Conservation (phyloP, 2,888 invertebrate species). For the Encarsia formosa region DNA sequence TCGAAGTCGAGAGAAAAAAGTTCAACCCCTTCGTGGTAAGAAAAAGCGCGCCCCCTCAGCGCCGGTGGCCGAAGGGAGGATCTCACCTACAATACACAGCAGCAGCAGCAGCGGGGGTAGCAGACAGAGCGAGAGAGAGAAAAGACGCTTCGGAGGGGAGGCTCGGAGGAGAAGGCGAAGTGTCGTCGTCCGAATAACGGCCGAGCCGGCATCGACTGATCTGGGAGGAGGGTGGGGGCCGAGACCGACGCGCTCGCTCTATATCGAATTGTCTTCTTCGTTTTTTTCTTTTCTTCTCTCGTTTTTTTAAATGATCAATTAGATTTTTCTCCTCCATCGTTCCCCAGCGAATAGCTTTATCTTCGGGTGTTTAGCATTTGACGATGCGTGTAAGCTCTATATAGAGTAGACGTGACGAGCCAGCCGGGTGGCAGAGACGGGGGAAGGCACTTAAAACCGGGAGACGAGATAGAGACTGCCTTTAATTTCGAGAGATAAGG, state of each 20-base stretch:
- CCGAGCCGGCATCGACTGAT: conserved; percentile 52
- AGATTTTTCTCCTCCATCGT: no score
- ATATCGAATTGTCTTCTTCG: no score
- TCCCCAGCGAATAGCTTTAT: no score
- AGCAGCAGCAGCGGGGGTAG: conserved; percentile 9
- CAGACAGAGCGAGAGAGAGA: conserved; percentile 1
- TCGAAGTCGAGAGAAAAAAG: no score
- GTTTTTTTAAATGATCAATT: no score
- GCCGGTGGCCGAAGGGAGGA: no score
- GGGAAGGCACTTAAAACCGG: conserved; percentile 24
- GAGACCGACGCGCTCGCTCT: conserved; percentile 37
- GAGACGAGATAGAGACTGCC: conserved; percentile 27
- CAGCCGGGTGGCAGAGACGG: neutral
- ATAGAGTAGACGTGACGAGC: conserved; percentile 9
- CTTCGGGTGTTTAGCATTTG: neutral
- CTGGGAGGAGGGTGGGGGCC: conserved; percentile 31
- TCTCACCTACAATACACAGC: no score
- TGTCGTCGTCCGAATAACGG: conserved; percentile 54
- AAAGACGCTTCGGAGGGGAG: conserved; percentile 29
- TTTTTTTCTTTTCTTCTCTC: no score
- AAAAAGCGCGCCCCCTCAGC: no score
- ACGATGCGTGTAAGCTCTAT: neutral
- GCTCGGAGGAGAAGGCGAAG: conserved; percentile 38
- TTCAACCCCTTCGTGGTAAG: no score
- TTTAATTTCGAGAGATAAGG: conserved; percentile 29